phyloP scores from a whole-genome alignment of 2,797 vertebrate genomes.

The Enoplosus armatus region DNA sequence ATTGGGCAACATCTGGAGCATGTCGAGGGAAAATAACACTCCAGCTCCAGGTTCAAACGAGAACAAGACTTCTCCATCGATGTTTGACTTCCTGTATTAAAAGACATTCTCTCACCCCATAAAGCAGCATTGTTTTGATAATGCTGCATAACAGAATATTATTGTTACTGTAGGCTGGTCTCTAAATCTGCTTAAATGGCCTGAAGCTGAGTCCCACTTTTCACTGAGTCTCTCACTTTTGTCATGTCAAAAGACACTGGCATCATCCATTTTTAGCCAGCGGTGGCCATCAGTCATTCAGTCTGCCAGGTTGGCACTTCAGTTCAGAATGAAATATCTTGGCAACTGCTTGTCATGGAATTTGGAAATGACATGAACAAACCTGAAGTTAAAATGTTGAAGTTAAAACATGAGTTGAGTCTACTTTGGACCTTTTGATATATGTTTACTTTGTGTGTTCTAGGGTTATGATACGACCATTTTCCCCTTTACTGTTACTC shows the following conservation, averaged over 20 bases:
- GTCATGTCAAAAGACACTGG: not conserved
- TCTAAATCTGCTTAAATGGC: not conserved
- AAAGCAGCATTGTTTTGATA: not conserved
- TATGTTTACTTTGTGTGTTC: not conserved
- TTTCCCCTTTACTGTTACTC: not conserved
- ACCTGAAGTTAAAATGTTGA: too few relatives aligned
- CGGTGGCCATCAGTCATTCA: not conserved
- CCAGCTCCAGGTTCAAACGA: not conserved
- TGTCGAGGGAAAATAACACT: constrained; percentile 4
- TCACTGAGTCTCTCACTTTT: not conserved
- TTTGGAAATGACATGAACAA: not conserved
- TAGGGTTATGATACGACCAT: not conserved
- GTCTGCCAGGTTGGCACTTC: not conserved
- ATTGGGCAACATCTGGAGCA: constrained; percentile 23
- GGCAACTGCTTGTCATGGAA: not conserved
- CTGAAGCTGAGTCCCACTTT: not conserved
- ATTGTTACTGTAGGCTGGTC: not conserved
- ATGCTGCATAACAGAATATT: not conserved
- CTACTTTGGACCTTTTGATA: not conserved
- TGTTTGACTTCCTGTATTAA: not conserved
- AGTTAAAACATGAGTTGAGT: not conserved
- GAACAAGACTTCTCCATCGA: not conserved
- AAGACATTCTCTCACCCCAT: not conserved
- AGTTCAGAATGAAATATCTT: not conserved
- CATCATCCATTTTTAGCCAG: not conserved